Percentiles rank a stretch among this genome's conserved stretches.
These are phyloP conservation scores for Pachyramphus minor DNA, from an alignment of 2,113 vertebrate genomes.

Conservation along the genomic window DNA sequence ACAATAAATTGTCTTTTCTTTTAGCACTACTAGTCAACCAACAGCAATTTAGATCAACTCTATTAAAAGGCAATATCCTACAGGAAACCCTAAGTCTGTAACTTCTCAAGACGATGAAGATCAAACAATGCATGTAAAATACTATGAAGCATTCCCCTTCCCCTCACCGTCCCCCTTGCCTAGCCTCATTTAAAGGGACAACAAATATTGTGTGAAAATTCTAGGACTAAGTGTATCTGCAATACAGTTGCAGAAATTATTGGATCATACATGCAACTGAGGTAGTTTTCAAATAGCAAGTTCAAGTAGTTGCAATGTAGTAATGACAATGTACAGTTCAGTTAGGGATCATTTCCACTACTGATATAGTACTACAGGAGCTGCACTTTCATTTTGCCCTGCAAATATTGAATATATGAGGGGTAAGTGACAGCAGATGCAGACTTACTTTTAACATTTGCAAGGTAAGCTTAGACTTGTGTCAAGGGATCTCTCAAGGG, in stretches of 20 bases:
- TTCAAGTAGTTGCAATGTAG: not conserved
- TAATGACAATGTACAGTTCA: not conserved
- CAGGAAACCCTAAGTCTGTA: not conserved
- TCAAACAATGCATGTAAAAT: not conserved
- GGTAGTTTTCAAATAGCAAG: not conserved
- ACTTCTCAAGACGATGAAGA: not conserved
- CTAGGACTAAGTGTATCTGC: not conserved
- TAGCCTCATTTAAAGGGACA: not conserved
- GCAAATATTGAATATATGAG: not conserved
- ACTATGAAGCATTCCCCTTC: not conserved
- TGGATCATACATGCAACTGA: not conserved
- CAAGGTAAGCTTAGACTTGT: not conserved
- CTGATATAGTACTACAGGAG: not conserved
- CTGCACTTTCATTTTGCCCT: not conserved
- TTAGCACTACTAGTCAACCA: not conserved
- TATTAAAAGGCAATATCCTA: not conserved
- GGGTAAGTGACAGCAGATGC: not conserved
- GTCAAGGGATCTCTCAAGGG: not conserved
- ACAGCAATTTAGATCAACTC: not conserved
- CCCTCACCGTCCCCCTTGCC: rapidly evolving
- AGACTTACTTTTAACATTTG: not conserved
- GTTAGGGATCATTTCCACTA: not conserved
- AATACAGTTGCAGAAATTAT: not conserved
- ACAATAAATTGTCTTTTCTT: not conserved
- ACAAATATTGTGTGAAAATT: not conserved